phyloP scores from a whole-genome alignment of 2,113 vertebrate genomes.

The Donacobius atricapilla region DNA sequence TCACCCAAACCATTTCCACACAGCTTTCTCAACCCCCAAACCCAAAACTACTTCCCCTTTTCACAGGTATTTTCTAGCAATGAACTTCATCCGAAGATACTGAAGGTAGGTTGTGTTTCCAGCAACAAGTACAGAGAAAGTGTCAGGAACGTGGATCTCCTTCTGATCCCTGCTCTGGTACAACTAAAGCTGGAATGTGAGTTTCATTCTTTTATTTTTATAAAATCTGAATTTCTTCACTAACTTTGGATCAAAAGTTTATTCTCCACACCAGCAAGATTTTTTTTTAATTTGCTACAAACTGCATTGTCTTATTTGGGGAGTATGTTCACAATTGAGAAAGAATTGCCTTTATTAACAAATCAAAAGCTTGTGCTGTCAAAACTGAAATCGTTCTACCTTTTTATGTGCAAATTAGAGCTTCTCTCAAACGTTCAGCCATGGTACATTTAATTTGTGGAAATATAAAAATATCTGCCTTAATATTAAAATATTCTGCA shows the following conservation, averaged over 20 bases:
- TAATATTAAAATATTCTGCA: constrained; percentile 52
- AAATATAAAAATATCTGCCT: constrained; percentile 54
- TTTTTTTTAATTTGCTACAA: background rate
- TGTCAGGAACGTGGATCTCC: background rate
- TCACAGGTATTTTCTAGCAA: background rate
- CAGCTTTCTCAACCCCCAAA: background rate
- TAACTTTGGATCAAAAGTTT: constrained; percentile 43
- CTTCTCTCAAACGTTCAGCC: constrained; percentile 71
- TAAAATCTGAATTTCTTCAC: background rate
- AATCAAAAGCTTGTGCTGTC: constrained; percentile 62
- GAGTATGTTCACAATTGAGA: constrained; percentile 60
- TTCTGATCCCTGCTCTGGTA: background rate
- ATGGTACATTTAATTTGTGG: constrained; percentile 66
- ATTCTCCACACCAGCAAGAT: background rate
- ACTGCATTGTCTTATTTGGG: constrained; percentile 51
- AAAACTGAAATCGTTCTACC: constrained; percentile 67
- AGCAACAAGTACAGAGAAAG: background rate
- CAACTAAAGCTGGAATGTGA: background rate
- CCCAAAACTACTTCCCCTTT: background rate
- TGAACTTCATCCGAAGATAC: background rate
- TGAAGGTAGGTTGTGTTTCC: background rate
- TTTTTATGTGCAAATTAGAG: constrained; percentile 74
- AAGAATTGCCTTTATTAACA: constrained; percentile 67
- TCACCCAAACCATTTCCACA: background rate
- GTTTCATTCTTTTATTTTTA: background rate